Evolutionary conservation across 1,140 invertebrate genomes (phyloP).

Genomic region (Saccostrea glomerata): DNA sequence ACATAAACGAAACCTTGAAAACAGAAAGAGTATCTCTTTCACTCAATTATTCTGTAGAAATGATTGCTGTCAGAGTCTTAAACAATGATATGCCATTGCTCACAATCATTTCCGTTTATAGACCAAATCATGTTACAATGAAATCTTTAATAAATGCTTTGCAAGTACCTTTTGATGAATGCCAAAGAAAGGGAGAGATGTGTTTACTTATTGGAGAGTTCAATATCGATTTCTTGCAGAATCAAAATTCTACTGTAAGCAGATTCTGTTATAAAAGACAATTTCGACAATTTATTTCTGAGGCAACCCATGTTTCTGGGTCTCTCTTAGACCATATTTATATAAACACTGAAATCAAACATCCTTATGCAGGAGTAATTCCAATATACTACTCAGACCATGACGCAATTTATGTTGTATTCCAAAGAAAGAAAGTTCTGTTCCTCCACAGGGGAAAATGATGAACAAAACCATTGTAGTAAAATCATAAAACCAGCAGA

Average conservation of each 20-base stretch:
- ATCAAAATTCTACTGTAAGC: background rate
- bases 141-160: background rate
- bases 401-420: constrained; percentile 14
- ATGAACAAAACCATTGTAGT: too few species aligned
- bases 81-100: too few species aligned
- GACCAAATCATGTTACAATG: background rate
- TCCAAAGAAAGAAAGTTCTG: background rate
- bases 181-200: background rate
- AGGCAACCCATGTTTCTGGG: background rate
- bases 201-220: background rate
- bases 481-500: too few species aligned
- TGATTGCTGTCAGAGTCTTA: too few species aligned
- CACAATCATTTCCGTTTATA: background rate
- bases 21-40: background rate
- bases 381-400: constrained; percentile 11
- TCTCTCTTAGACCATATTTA: background rate
- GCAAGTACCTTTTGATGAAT: background rate
- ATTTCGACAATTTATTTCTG: background rate
- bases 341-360: background rate
- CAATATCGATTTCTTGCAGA: background rate
- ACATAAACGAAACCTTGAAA: background rate
- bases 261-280: background rate
- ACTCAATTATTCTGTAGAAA: too few species aligned
- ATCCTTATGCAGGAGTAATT: background rate
- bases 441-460: too few species aligned